Base-by-base conservation (phyloP, 2,113 vertebrate species). In the Ia io region DNA sequence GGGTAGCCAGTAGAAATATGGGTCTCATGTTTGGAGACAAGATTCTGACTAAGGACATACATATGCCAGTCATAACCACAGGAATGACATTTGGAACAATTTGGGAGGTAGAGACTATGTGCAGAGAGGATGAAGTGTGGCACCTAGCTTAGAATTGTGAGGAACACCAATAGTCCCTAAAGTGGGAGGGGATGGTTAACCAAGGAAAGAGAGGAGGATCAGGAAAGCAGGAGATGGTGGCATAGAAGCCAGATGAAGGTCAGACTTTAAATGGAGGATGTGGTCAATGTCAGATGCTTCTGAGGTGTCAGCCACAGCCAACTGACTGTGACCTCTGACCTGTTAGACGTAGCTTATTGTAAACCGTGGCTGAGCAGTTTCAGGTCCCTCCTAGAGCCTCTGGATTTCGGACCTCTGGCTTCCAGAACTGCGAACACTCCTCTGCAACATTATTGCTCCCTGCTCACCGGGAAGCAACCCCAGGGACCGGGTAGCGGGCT, bases 341-440 rank as follows among this genome's bases (percentile, higher is more conserved):
- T 74, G 40, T 9, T 56, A 53, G 59, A n/a, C 13, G 28, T 2
- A 16, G n/a, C 10, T 63, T 71, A 35, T 28, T 35, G 35, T 40
- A 6, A 42, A 42, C 35, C 35, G 23, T 25, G 74, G 25, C 47
- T 61, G 78, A 91, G 51, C 11, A 37, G 40, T 61, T 59, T 59
- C 23, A 25, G 9, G 61, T 11, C 1, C 5, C 13, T 10, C 5
- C 53, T 28, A 2, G 22, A 17, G 78, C 17, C 63, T 44, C 14
- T 0, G 0, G 9, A 20, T 10, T 2, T 25, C 35, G 0, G 7
- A 28, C 90, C 35, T 13, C 76, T 6, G 35, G 23, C 28, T 47
- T 42, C 67, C 28, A 5, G 59, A 18, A 6, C 32, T 0, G 6
- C 9, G 13, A 44, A 13, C 22, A 0, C 2, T 23, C 53, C 14